Evolutionary conservation across 2,113 vertebrate species (phyloP).

Genomic region (Amazona guildingii): DNA sequence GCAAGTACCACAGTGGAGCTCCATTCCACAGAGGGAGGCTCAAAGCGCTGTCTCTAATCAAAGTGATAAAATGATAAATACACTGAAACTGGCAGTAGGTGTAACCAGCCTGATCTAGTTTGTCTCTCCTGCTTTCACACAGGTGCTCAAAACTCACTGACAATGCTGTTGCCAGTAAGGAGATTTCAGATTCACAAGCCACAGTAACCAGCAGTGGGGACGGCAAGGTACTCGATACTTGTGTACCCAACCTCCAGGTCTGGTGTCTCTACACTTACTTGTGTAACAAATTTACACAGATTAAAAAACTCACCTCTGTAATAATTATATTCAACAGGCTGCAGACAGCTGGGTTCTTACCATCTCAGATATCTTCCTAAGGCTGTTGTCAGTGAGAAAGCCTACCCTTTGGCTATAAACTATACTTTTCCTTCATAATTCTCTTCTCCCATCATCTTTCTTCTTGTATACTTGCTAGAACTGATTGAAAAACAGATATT

Average conservation of each 20-base stretch:
- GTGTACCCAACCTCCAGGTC: background rate
- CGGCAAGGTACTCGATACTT: background rate
- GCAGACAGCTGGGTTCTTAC: background rate
- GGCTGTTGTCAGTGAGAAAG: background rate
- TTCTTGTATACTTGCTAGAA: background rate
- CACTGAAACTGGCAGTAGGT: background rate
- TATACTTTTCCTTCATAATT: background rate
- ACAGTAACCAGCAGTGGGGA: background rate
- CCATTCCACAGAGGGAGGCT: background rate
- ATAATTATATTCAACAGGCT: background rate
- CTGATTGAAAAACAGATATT: background rate
- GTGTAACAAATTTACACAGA: background rate
- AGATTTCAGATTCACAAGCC: background rate
- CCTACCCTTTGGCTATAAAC: background rate
- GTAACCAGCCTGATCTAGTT: background rate
- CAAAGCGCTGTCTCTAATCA: background rate
- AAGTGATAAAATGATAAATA: constrained; percentile 1
- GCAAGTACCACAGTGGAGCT: background rate
- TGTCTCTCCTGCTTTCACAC: background rate
- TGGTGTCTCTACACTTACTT: background rate
- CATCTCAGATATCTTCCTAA: background rate
- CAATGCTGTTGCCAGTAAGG: background rate
- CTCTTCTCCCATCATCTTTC: background rate
- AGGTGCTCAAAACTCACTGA: background rate
- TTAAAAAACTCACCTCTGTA: rapidly evolving